Evolutionary conservation across 2,797 vertebrate species (phyloP).

Genomic region (Lutra lutra): DNA sequence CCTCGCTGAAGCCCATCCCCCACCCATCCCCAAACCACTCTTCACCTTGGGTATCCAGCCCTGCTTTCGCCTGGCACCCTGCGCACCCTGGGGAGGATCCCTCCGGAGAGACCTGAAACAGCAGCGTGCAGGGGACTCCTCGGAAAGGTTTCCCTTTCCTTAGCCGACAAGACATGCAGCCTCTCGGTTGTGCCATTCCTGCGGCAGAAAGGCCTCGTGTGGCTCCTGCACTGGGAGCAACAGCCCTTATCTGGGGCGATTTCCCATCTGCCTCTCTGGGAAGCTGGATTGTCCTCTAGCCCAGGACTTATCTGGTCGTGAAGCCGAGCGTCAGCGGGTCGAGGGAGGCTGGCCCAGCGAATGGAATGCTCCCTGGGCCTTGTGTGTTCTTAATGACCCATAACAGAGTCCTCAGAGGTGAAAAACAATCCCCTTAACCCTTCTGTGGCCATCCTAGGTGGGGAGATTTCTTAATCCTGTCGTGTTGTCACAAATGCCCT

Average conservation of each 20-base stretch:
- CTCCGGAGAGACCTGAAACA: background rate
- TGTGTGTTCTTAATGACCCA: conserved; percentile 73
- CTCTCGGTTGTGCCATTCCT: background rate
- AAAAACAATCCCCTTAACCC: conserved; percentile 70
- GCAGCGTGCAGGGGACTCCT: background rate
- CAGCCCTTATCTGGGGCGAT: conserved; percentile 54
- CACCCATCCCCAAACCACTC: background rate
- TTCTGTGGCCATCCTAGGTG: background rate
- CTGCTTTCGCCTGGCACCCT: background rate
- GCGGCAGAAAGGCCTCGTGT: background rate
- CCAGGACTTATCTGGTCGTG: conserved; percentile 45
- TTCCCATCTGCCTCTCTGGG: conserved; percentile 56
- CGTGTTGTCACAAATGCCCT: background rate
- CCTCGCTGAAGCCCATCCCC: background rate
- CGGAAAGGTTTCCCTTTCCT: background rate
- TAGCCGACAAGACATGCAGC: background rate
- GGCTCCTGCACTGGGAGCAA: background rate
- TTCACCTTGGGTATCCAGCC: background rate
- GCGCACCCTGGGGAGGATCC: background rate
- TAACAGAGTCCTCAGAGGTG: conserved; percentile 67
- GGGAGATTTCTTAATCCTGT: background rate
- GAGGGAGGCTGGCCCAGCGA: conserved; percentile 40
- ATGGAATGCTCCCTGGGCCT: conserved; percentile 61
- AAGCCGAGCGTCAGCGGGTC: background rate
- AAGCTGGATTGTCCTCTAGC: conserved; percentile 17